phyloP scores from a whole-genome alignment of 2,888 invertebrate species.

The Criorhina ranunculi region DNA sequence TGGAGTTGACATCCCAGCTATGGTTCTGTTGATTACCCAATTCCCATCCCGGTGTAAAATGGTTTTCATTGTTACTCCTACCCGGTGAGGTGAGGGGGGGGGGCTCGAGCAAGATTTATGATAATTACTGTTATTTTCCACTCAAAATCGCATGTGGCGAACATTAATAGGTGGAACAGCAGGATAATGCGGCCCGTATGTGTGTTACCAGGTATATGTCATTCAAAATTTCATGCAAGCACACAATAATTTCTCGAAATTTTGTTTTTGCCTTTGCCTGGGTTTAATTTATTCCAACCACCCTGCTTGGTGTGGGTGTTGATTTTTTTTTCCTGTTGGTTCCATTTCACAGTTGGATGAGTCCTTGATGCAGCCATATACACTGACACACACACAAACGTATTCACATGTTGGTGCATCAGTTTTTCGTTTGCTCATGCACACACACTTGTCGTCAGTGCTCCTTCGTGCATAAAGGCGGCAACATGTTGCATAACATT shows the following conservation, averaged over 20 bases:
- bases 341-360: slow-evolving; percentile 41
- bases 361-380: slow-evolving; percentile 24
- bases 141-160: slow-evolving; percentile 51
- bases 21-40: not conserved
- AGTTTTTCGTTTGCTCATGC: not conserved
- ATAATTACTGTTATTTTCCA: slow-evolving; percentile 43
- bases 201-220: slow-evolving; percentile 34
- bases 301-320: not conserved
- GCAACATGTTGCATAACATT: slow-evolving; percentile 71
- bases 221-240: slow-evolving; percentile 19
- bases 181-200: slow-evolving; percentile 18
- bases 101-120: slow-evolving; percentile 34
- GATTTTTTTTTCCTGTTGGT: not conserved
- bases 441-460: slow-evolving; percentile 16
- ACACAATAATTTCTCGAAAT: slow-evolving; percentile 20
- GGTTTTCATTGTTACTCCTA: not conserved
- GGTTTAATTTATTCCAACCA: slow-evolving; percentile 47
- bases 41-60: too few species aligned
- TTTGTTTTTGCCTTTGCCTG: slow-evolving; percentile 16
- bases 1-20: slow-evolving; percentile 8
- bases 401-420: not conserved
- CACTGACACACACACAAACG: not conserved
- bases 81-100: not conserved
- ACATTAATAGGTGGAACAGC: slow-evolving; percentile 19
- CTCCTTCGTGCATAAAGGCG: slow-evolving; percentile 54